phyloP scores from a whole-genome alignment of 2,888 invertebrate species.

The Aspidiotus destructor region DNA sequence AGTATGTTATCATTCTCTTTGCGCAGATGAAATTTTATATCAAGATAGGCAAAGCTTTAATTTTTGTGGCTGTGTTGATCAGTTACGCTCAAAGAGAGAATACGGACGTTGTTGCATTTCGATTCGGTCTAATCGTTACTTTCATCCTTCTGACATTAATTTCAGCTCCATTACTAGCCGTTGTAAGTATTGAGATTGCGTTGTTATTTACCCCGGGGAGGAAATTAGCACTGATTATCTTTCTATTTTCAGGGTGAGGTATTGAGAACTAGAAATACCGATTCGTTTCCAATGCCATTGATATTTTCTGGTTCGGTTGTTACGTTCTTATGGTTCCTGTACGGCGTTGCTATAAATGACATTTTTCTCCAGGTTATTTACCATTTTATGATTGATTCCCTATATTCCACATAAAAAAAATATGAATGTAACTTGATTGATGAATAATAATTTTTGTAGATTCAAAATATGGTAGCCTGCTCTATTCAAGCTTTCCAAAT shows the following conservation, averaged over 20 bases:
- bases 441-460: conserved; percentile 45
- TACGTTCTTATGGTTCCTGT: conserved; percentile 66
- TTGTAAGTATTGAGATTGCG: conserved; percentile 48
- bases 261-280: conserved; percentile 69
- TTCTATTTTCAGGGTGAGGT: conserved; percentile 57
- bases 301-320: conserved; percentile 74
- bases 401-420: background rate
- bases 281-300: conserved; percentile 76
- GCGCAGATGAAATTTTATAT: conserved; percentile 38
- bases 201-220: background rate
- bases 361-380: conserved; percentile 58
- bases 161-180: conserved; percentile 58
- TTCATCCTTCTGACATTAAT: conserved; percentile 56
- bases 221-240: conserved; percentile 1
- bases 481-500: conserved; percentile 54
- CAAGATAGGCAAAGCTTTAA: conserved; percentile 47
- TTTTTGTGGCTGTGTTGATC: conserved; percentile 51
- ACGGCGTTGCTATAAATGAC: conserved; percentile 67
- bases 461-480: conserved; percentile 62
- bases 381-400: background rate
- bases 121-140: conserved; percentile 63
- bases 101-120: conserved; percentile 53
- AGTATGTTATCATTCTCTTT: background rate
- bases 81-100: conserved; percentile 59
- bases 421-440: background rate